phyloP scores from a whole-genome alignment of 2,797 vertebrate species.

The Hemitrygon akajei region DNA sequence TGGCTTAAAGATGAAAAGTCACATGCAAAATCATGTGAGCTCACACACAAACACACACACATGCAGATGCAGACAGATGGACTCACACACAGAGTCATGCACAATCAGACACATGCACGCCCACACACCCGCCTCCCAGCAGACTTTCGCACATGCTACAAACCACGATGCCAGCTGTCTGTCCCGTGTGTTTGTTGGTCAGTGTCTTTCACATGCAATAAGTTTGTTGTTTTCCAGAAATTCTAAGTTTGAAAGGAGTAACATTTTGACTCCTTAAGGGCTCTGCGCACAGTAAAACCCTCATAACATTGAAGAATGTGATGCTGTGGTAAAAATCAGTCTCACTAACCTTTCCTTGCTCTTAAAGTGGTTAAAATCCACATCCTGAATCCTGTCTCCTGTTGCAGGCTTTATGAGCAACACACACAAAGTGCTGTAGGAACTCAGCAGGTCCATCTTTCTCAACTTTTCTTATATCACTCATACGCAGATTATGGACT shows the following conservation, averaged over 20 bases:
- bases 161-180: background rate
- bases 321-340: background rate
- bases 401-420: background rate
- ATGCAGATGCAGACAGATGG: background rate
- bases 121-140: background rate
- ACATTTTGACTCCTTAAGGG: background rate
- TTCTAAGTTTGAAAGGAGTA: background rate
- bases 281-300: background rate
- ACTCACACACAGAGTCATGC: background rate
- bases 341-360: background rate
- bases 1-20: too few relatives aligned
- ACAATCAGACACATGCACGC: background rate
- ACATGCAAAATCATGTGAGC: too few relatives aligned
- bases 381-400: background rate
- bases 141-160: background rate
- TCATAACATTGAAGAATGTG: background rate
- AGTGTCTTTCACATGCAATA: background rate
- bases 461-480: too few relatives aligned
- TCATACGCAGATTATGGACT: too few relatives aligned
- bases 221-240: background rate
- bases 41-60: background rate
- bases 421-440: too few relatives aligned
- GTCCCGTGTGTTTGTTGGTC: background rate
- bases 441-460: too few relatives aligned
- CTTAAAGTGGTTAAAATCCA: background rate